Percentiles rank a stretch among this genome's conserved stretches.
Evolutionary conservation across 2,797 vertebrate genomes (phyloP).

Genomic region (Forpus xanthops): DNA sequence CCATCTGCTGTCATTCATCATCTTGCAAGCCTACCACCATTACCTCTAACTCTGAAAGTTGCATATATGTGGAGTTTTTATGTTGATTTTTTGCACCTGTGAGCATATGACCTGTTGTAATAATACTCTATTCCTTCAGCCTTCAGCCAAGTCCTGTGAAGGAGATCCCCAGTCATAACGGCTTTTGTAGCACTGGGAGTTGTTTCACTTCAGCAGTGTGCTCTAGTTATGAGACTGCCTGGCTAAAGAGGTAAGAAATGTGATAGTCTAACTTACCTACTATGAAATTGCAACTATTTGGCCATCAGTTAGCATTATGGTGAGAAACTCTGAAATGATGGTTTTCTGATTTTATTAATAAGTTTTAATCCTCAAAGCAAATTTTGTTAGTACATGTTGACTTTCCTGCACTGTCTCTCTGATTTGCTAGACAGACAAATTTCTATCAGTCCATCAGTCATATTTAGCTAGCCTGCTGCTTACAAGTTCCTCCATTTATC

Average conservation of each 20-base stretch:
- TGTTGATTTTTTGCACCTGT: neutral
- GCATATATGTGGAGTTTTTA: neutral
- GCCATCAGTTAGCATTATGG: conserved; percentile 61
- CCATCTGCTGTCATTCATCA: neutral
- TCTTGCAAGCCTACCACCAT: neutral
- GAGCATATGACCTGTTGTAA: neutral
- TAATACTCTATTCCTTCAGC: neutral
- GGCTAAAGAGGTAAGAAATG: conserved; percentile 41
- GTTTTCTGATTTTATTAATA: conserved; percentile 63
- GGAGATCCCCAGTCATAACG: neutral
- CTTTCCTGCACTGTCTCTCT: conserved; percentile 26
- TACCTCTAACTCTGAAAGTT: neutral
- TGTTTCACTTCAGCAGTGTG: neutral
- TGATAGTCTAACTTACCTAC: conserved; percentile 5
- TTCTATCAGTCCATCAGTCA: conserved; percentile 47
- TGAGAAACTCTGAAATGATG: conserved; percentile 59
- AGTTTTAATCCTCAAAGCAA: conserved; percentile 60
- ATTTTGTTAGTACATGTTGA: conserved; percentile 40
- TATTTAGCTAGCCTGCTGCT: conserved; percentile 34
- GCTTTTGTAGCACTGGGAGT: neutral
- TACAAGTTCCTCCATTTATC: neutral
- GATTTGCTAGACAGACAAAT: neutral
- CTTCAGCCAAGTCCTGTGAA: neutral
- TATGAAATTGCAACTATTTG: conserved; percentile 41
- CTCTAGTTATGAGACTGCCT: conserved; percentile 3